A percentile compares a stretch with the other conserved stretches of the same genome.
Evolutionary conservation across 2,888 invertebrate species (phyloP).

Genomic region (Callinectes sapidus): DNA sequence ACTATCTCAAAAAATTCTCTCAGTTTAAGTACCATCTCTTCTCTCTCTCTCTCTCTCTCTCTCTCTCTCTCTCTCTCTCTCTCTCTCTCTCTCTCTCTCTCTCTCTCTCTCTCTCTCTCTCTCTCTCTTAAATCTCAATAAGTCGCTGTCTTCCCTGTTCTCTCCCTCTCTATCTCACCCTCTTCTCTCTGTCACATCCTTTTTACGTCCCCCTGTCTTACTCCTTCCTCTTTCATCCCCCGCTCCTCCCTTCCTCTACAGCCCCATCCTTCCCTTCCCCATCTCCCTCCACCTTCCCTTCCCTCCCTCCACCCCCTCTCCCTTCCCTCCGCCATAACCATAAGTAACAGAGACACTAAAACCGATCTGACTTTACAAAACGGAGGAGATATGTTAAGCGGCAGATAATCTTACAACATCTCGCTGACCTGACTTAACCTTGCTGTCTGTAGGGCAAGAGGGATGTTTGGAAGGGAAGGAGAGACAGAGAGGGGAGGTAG

Average conservation of each 20-base stretch:
- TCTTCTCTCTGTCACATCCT: slow-evolving; percentile 20
- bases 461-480: neutral
- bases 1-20: too few relatives aligned
- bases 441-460: slow-evolving; percentile 7
- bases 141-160: too few relatives aligned
- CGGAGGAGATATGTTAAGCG: neutral
- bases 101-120: slow-evolving; percentile 29
- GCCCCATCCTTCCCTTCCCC: neutral
- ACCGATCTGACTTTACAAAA: slow-evolving; percentile 31
- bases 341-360: slow-evolving; percentile 35
- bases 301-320: too few relatives aligned
- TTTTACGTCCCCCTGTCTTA: slow-evolving; percentile 22
- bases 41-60: neutral
- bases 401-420: slow-evolving; percentile 9
- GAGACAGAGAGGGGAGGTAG: neutral
- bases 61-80: neutral
- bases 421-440: slow-evolving; percentile 28
- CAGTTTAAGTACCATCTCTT: too few relatives aligned
- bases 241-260: neutral
- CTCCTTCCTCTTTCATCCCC: neutral
- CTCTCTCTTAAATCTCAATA: too few relatives aligned
- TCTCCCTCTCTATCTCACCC: too few relatives aligned
- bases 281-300: too few relatives aligned
- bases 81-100: slow-evolving; percentile 24
- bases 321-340: neutral